Percentiles rank a stretch among this genome's conserved stretches.
These are phyloP conservation scores for Sebastes aleutianus DNA, from an alignment of 2,797 vertebrate species.

Conservation along the genomic window DNA sequence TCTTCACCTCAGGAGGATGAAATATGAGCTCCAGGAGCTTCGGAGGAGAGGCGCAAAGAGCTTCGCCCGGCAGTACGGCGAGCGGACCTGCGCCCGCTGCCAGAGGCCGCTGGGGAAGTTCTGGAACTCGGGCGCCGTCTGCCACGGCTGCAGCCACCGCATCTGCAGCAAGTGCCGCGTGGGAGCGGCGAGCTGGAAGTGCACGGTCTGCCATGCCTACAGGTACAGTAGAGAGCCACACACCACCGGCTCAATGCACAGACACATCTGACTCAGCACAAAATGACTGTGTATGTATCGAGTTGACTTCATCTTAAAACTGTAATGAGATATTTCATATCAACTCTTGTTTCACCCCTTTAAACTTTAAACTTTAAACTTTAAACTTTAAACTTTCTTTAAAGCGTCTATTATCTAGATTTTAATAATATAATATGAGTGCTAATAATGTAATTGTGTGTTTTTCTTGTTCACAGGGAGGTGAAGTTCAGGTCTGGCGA, in stretches of 20 bases:
- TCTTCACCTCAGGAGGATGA: slow-evolving; percentile 84
- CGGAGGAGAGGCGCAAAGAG: slow-evolving; percentile 79
- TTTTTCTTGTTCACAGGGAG: slow-evolving; percentile 79
- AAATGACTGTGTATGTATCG: not conserved
- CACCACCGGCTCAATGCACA: not conserved
- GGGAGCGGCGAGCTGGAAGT: slow-evolving; percentile 83
- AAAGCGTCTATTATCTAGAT: not conserved
- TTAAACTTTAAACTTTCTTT: not conserved
- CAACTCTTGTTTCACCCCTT: not conserved
- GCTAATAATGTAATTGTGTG: not conserved
- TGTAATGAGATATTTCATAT: not conserved
- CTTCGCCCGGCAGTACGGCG: slow-evolving; percentile 65
- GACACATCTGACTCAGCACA: not conserved
- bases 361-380: not conserved
- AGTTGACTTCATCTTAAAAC: not conserved
- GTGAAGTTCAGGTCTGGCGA: slow-evolving; percentile 91
- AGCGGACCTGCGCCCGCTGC: slow-evolving; percentile 88
- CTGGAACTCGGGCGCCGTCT: slow-evolving; percentile 87
- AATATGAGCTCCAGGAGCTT: slow-evolving; percentile 85
- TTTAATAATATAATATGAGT: not conserved
- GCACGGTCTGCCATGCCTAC: slow-evolving; percentile 89
- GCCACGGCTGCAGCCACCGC: slow-evolving; percentile 90
- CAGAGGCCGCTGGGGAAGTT: slow-evolving; percentile 84
- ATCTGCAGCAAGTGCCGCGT: slow-evolving; percentile 88
- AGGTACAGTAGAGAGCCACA: slow-evolving; percentile 74